Conservation (phyloP, 2,113 vertebrate species). For the Heterocephalus glaber region DNA sequence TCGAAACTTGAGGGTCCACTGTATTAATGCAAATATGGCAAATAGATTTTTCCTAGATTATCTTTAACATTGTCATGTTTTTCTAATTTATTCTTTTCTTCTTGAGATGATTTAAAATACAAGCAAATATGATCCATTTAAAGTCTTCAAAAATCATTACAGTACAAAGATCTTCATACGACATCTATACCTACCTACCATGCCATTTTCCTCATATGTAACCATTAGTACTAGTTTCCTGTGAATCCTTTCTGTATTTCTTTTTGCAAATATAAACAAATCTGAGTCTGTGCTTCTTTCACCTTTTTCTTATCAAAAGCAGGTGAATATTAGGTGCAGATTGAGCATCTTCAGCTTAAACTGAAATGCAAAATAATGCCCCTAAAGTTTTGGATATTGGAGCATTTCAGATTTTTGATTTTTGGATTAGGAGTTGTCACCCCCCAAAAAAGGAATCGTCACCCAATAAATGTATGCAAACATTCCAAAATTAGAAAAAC, state of each 20-base stretch:
- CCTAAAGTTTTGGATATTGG: not conserved
- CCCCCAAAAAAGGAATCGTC: not conserved
- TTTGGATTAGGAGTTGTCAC: not conserved
- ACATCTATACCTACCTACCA: not conserved
- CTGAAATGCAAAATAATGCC: not conserved
- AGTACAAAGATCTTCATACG: not conserved
- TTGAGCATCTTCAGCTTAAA: not conserved
- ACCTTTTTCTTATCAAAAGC: slow-evolving; percentile 6
- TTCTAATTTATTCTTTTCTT: slow-evolving; percentile 20
- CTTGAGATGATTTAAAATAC: not conserved
- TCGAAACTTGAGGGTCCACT: no score
- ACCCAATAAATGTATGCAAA: not conserved
- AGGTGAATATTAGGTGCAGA: not conserved
- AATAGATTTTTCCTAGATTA: slow-evolving; percentile 25
- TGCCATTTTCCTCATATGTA: not conserved
- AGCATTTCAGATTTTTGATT: not conserved
- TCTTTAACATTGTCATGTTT: not conserved
- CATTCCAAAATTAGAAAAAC: not conserved
- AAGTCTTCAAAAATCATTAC: slow-evolving; percentile 21
- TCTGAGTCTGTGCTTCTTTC: not conserved
- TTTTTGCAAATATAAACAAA: slow-evolving; percentile 55
- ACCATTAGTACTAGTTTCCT: slow-evolving; percentile 21
- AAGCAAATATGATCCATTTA: slow-evolving; percentile 10
- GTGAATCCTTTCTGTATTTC: not conserved
- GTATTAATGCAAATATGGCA: not conserved